A percentile compares a stretch with the other conserved stretches of the same genome.
Evolutionary conservation across 1,140 invertebrate species (phyloP).

Genomic region (Vanessa atalanta): DNA sequence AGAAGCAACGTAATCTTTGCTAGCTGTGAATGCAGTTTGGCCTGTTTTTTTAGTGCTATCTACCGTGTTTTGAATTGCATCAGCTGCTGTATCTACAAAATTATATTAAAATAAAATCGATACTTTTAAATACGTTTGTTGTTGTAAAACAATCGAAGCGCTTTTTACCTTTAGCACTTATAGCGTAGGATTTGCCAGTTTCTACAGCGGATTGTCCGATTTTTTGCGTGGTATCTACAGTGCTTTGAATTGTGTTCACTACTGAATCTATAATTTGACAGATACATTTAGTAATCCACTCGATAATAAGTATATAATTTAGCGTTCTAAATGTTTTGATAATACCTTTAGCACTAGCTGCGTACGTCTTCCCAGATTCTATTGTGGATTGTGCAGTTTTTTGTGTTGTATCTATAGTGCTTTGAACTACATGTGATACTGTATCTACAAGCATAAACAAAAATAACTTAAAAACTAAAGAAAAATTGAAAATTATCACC

Average conservation of each 20-base stretch:
- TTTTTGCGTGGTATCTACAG: slow-evolving; percentile 59
- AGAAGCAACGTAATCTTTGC: slow-evolving; percentile 49
- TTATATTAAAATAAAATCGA: slow-evolving; percentile 11
- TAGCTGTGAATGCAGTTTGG: slow-evolving; percentile 53
- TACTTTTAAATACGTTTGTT: not conserved
- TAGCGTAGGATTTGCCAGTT: slow-evolving; percentile 52
- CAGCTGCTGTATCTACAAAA: slow-evolving; percentile 59
- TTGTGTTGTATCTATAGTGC: slow-evolving; percentile 53
- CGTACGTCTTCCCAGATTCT: slow-evolving; percentile 50
- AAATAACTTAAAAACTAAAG: not conserved
- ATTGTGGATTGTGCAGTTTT: slow-evolving; percentile 47
- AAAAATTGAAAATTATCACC: not conserved
- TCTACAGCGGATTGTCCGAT: slow-evolving; percentile 51
- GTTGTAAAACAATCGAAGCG: not conserved
- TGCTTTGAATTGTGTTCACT: slow-evolving; percentile 41
- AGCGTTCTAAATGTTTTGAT: not conserved
- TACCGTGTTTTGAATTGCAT: slow-evolving; percentile 50
- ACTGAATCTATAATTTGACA: slow-evolving; percentile 26
- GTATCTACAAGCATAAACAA: slow-evolving; percentile 47
- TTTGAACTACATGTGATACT: slow-evolving; percentile 50
- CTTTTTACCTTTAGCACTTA: slow-evolving; percentile 48
- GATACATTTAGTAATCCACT: not conserved
- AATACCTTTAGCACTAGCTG: slow-evolving; percentile 53
- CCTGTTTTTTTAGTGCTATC: slow-evolving; percentile 59
- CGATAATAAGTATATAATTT: not conserved